Conservation (phyloP, 2,888 invertebrate genomes). For the Drosophila gaucha region DNA sequence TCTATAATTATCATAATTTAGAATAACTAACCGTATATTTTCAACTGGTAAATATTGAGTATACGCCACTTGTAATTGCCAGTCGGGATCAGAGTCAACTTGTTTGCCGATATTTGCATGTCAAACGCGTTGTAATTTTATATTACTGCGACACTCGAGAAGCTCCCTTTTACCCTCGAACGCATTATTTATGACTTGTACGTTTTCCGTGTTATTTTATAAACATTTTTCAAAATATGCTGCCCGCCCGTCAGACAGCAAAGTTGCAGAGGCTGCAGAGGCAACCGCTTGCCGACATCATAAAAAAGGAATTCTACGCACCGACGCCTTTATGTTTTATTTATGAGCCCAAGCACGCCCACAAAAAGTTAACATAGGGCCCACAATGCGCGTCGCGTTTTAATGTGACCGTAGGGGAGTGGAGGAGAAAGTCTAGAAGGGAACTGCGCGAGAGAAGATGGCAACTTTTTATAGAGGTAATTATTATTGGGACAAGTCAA, state of each 20-base stretch:
- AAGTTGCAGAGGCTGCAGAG: neutral
- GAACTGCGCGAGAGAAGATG: slow-evolving; percentile 24
- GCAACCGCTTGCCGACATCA: slow-evolving; percentile 67
- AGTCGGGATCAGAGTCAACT: slow-evolving; percentile 37
- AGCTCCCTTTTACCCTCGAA: slow-evolving; percentile 39
- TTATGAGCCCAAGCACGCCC: slow-evolving; percentile 68
- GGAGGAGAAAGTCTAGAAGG: slow-evolving; percentile 12
- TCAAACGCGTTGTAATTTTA: slow-evolving; percentile 74
- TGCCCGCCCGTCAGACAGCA: slow-evolving; percentile 28
- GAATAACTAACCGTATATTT: neutral
- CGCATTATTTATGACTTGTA: slow-evolving; percentile 80
- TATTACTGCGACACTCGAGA: slow-evolving; percentile 67
- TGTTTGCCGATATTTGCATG: slow-evolving; percentile 69
- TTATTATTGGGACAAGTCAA: slow-evolving; percentile 22
- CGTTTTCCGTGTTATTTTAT: slow-evolving; percentile 77
- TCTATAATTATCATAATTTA: neutral
- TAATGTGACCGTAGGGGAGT: slow-evolving; percentile 51
- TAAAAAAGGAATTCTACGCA: slow-evolving; percentile 65
- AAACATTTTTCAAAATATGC: slow-evolving; percentile 79
- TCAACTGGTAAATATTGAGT: slow-evolving; percentile 13
- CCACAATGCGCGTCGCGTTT: slow-evolving; percentile 65
- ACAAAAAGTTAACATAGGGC: slow-evolving; percentile 57
- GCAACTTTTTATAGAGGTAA: slow-evolving; percentile 53
- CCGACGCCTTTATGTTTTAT: slow-evolving; percentile 77
- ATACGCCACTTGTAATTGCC: slow-evolving; percentile 46